Conservation (phyloP, 1,140 invertebrate species). For the Pantala flavescens region DNA sequence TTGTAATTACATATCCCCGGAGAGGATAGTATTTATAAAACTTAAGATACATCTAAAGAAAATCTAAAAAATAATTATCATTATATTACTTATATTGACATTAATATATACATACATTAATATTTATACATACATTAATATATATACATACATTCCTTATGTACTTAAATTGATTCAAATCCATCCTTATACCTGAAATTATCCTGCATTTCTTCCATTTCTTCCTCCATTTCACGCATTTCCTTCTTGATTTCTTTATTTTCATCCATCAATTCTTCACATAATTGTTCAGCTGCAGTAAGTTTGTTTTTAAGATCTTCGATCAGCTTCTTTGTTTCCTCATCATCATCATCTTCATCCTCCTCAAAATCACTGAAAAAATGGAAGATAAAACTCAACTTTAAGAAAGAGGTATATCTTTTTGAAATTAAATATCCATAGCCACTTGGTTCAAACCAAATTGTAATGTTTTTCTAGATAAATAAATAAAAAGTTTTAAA, state of each 20-base stretch:
- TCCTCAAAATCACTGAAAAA: conserved; percentile 39
- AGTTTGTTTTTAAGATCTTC: conserved; percentile 58
- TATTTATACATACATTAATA: neutral
- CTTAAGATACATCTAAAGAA: too few relatives aligned
- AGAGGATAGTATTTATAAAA: too few relatives aligned
- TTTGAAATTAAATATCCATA: neutral
- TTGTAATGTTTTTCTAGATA: too few relatives aligned
- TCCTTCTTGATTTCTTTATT: conserved; percentile 94
- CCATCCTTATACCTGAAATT: conserved; percentile 58
- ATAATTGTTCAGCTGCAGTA: conserved; percentile 72
- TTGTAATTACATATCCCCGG: too few relatives aligned
- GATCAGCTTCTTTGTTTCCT: conserved; percentile 46
- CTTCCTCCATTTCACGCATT: conserved; percentile 81
- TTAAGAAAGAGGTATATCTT: neutral
- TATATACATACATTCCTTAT: neutral
- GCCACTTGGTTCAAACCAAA: too few relatives aligned
- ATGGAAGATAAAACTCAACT: conserved; percentile 24
- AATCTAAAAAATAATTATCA: too few relatives aligned
- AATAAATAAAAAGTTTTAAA: too few relatives aligned
- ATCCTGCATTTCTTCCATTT: conserved; percentile 97
- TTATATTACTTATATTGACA: conserved; percentile 11
- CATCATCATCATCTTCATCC: conserved; percentile 37
- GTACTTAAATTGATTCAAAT: neutral
- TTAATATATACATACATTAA: neutral
- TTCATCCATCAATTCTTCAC: conserved; percentile 90